Evolutionary conservation across 2,888 invertebrate genomes (phyloP), one percentile per base, ranked within the genome.

Genomic region (Tholera decimalis): DNA sequence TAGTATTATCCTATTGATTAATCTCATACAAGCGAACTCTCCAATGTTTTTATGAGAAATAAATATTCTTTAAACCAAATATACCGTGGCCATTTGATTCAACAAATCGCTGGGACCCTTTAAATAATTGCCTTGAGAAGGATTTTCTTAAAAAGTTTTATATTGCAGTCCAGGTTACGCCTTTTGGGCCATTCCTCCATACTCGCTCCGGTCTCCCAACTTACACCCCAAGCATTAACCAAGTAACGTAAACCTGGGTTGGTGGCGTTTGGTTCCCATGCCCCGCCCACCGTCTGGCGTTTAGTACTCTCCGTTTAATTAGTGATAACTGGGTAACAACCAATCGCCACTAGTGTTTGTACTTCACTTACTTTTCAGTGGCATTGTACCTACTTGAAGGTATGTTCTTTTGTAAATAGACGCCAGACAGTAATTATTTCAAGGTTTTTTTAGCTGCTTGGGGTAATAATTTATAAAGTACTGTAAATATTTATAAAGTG

Each of bases 271-370:
- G 66, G 85, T 92, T 92, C 92, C 88, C 92, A 92, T 87, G 89
- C 91, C 82, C 85, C 92, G 89, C 92, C 92, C 85, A 91, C 91
- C 74, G 54, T 61, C 59, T 66, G 74, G 65, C 71, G 75, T 65
- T 84, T 78, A 82, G 71, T 75, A 75, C 72, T 68, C 73, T 62
- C 57, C 49, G 61, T 57, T 78, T 85, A 85, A 88, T 89, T 88
- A 88, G 79, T 85, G 84, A 73, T 85, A 85, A 88, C 80, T 82
- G 82, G 75, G 73, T 67, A 77, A 73, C 86, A 83, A 77, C 92
- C 92, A 92, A 91, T 92, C 84, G 71, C 61, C 61, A 69, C 55
- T 26, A n/a, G 33, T 77, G 72, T 79, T 83, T 73, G 77, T 73
- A 64, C 80, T 83, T 73, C 75, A 68, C 63, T 71, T 74, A 66